Conservation (phyloP, 2,888 invertebrate species). For the Homarus gammarus region DNA sequence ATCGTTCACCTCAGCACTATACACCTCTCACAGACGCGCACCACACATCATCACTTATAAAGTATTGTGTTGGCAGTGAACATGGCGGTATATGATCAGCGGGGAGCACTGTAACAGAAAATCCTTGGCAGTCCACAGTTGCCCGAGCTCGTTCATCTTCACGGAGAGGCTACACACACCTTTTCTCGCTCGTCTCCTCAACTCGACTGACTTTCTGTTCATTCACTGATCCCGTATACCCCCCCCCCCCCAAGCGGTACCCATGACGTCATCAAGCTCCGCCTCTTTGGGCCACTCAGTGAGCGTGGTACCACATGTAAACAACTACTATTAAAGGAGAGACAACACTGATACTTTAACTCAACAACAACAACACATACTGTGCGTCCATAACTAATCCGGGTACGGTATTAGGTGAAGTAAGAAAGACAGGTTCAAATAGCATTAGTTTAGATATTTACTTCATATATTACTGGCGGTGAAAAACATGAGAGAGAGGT, state of each 20-base stretch:
- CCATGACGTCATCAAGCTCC: constrained; percentile 55
- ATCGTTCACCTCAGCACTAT: not conserved
- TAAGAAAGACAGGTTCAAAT: no score
- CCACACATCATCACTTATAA: constrained; percentile 18
- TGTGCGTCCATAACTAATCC: no score
- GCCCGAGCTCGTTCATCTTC: constrained; percentile 40
- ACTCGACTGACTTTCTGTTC: constrained; percentile 64
- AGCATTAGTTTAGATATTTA: no score
- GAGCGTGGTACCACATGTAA: constrained; percentile 32
- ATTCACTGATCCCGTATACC: constrained; percentile 52
- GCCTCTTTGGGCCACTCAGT: constrained; percentile 51
- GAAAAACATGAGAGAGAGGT: no score
- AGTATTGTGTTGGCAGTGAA: constrained; percentile 22
- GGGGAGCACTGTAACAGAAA: not conserved
- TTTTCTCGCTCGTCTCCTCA: constrained; percentile 15
- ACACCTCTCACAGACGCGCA: constrained; percentile 1
- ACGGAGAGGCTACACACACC: constrained; percentile 10
- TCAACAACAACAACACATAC: no score
- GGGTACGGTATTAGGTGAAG: no score
- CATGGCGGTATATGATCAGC: not conserved
- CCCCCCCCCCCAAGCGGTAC: not conserved
- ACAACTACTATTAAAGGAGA: not conserved
- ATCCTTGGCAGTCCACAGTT: constrained; percentile 2
- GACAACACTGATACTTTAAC: no score
- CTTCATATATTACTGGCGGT: no score